These are phyloP conservation scores for Therioaphis trifolii DNA, from an alignment of 2,888 invertebrate species.

Conservation along the genomic window DNA sequence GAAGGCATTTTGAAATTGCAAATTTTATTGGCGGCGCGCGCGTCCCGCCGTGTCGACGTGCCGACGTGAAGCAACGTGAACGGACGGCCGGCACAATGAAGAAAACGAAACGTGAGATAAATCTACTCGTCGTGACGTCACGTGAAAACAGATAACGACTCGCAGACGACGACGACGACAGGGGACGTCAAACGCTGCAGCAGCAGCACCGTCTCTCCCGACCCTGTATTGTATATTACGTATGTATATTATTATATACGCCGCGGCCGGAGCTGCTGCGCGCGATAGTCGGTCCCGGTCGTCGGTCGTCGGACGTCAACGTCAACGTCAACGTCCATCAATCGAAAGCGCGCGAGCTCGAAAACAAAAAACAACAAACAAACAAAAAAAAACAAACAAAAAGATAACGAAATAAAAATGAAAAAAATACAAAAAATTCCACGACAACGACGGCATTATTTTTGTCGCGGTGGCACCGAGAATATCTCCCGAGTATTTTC, in stretches of 20 bases:
- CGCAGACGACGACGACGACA: conserved; percentile 35
- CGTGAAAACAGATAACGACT: conserved; percentile 28
- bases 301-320: too few relatives aligned
- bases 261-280: too few relatives aligned
- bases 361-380: too few relatives aligned
- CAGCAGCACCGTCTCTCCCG: background rate
- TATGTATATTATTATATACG: too few relatives aligned
- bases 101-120: conserved; percentile 46
- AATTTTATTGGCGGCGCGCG: background rate
- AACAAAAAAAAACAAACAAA: too few relatives aligned
- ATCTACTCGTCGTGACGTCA: conserved; percentile 48
- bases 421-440: background rate
- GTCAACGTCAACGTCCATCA: conserved; percentile 49
- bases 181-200: background rate
- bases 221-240: too few relatives aligned
- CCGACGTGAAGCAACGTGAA: background rate
- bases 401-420: too few relatives aligned
- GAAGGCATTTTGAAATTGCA: conserved; percentile 40
- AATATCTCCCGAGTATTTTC: conserved; percentile 38
- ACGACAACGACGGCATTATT: conserved; percentile 52
- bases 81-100: conserved; percentile 14
- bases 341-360: conserved; percentile 6
- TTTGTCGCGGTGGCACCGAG: conserved; percentile 4
- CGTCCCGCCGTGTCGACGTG: background rate
- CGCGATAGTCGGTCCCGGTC: background rate